phyloP scores from a whole-genome alignment of 2,888 invertebrate genomes.

The Hermaeophaga mercurialis region DNA sequence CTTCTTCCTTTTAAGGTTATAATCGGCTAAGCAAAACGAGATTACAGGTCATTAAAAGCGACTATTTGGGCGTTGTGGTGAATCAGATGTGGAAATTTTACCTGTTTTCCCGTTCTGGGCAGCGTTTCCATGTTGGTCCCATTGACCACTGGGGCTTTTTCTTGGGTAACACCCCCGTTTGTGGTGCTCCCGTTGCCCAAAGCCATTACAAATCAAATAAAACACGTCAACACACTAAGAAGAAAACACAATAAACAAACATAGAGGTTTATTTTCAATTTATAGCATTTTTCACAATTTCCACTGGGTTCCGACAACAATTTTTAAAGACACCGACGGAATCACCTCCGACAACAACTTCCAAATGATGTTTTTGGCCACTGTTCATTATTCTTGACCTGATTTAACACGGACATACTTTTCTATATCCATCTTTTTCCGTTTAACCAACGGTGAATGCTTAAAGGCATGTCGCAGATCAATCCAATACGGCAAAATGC shows the following conservation, averaged over 20 bases:
- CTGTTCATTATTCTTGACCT: conserved; percentile 33
- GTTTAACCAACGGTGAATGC: conserved; percentile 8
- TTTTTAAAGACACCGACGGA: conserved; percentile 36
- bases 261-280: conserved; percentile 23
- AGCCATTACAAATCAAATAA: conserved; percentile 49
- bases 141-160: conserved; percentile 65
- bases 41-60: neutral
- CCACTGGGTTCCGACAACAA: conserved; percentile 31
- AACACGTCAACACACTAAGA: conserved; percentile 32
- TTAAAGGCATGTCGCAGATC: conserved; percentile 24
- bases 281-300: conserved; percentile 38
- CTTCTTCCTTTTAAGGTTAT: conserved; percentile 36
- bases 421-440: conserved; percentile 24
- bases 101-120: conserved; percentile 65
- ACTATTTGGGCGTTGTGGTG: neutral
- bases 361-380: conserved; percentile 41
- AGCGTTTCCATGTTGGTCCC: conserved; percentile 66
- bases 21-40: conserved; percentile 12
- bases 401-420: conserved; percentile 24
- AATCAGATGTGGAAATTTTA: conserved; percentile 42
- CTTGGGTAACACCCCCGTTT: conserved; percentile 57
- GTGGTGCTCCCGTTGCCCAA: conserved; percentile 57
- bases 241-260: conserved; percentile 36
- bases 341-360: conserved; percentile 40
- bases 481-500: conserved; percentile 16